Percentiles rank a stretch among this genome's conserved stretches.
Evolutionary conservation across 2,113 vertebrate genomes (phyloP).

Genomic region (Tonatia bakeri): DNA sequence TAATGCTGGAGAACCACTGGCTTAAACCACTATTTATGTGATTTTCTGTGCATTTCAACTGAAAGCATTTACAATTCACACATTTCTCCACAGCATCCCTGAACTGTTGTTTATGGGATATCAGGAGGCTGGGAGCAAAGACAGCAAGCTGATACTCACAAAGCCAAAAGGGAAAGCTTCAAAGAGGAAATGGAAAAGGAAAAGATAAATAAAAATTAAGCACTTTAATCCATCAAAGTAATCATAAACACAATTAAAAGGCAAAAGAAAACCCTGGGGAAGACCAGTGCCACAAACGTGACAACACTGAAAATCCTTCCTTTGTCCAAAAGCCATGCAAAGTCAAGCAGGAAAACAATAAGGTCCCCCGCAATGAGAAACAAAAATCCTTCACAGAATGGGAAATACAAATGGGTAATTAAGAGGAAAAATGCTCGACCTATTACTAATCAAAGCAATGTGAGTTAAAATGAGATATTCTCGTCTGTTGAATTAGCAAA

Average conservation of each 20-base stretch:
- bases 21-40: not conserved
- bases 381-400: not conserved
- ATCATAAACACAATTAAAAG: slow-evolving; percentile 17
- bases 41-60: not conserved
- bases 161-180: slow-evolving; percentile 23
- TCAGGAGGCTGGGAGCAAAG: not conserved
- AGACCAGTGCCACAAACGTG: not conserved
- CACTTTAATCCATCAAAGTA: not conserved
- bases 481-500: not conserved
- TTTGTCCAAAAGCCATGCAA: slow-evolving; percentile 13
- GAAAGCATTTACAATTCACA: not conserved
- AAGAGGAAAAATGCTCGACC: not conserved
- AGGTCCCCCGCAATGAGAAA: not conserved
- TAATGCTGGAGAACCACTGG: not conserved
- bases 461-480: not conserved
- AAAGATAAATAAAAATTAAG: slow-evolving; percentile 38
- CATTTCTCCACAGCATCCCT: not conserved
- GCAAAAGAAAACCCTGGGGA: not conserved
- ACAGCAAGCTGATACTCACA: not conserved
- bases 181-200: slow-evolving; percentile 19
- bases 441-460: not conserved
- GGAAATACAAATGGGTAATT: not conserved
- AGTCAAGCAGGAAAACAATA: not conserved
- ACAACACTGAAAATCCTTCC: not conserved
- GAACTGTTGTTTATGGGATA: not conserved